phyloP scores from a whole-genome alignment of 2,888 invertebrate species.

The Drosophila prostipennis region DNA sequence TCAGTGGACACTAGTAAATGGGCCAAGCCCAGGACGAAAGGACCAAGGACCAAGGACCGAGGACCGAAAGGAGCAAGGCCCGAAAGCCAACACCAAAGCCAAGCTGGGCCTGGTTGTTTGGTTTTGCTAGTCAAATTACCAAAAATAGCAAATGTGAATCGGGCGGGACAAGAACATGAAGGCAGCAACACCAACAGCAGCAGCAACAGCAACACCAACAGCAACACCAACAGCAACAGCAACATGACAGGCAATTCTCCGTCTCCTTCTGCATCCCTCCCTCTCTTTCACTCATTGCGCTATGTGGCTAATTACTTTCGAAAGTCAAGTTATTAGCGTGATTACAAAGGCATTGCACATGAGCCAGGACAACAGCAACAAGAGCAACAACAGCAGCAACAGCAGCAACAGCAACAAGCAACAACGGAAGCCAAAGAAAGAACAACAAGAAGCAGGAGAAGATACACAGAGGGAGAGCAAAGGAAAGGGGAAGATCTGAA shows the following conservation, averaged over 20 bases:
- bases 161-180: conserved; percentile 23
- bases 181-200: conserved; percentile 9
- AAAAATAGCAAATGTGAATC: conserved; percentile 58
- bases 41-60: conserved; percentile 1
- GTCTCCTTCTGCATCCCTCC: background rate
- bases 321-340: conserved; percentile 80
- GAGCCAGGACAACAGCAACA: conserved; percentile 38
- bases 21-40: conserved; percentile 1
- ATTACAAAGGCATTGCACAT: conserved; percentile 72
- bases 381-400: conserved; percentile 14
- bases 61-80: conserved; percentile 2
- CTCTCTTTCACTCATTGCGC: conserved; percentile 44
- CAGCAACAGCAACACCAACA: background rate
- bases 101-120: conserved; percentile 40
- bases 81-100: conserved; percentile 26
- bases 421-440: conserved; percentile 18
- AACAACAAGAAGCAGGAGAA: conserved; percentile 25
- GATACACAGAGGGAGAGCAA: conserved; percentile 10
- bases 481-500: background rate
- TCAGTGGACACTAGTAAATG: background rate
- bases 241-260: conserved; percentile 36
- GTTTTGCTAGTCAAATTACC: conserved; percentile 66
- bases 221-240: background rate
- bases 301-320: conserved; percentile 79
- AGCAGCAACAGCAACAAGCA: conserved; percentile 14